Percentiles rank a stretch among this genome's conserved stretches.
Evolutionary conservation across 2,797 vertebrate species (phyloP).

Genomic region (Triplophysa yarkandensis): DNA sequence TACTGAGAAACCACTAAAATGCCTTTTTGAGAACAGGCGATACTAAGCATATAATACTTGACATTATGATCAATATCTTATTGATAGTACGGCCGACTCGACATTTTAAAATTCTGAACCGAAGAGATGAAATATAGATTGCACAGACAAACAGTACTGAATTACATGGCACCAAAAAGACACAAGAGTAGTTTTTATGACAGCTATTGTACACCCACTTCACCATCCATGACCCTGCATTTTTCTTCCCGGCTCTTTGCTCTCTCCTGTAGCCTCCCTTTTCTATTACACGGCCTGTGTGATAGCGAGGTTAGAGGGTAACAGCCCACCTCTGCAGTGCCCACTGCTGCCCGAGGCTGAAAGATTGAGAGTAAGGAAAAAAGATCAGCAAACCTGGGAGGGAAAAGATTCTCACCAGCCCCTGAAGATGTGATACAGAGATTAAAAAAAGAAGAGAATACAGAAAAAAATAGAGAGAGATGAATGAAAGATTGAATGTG

Average conservation of each 20-base stretch:
- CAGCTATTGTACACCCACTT: neutral
- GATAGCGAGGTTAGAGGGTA: slow-evolving; percentile 35
- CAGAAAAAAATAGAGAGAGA: neutral
- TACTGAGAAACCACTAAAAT: slow-evolving; percentile 4
- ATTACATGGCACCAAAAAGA: neutral
- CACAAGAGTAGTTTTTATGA: slow-evolving; percentile 24
- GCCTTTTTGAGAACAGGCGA: slow-evolving; percentile 1
- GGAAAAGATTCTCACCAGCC: slow-evolving; percentile 1
- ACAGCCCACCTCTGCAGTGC: slow-evolving; percentile 4
- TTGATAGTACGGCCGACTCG: slow-evolving; percentile 20
- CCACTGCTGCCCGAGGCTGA: slow-evolving; percentile 15
- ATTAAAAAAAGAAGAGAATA: neutral
- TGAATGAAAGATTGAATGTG: slow-evolving; percentile 32
- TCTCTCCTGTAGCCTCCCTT: neutral
- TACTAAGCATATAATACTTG: slow-evolving; percentile 24
- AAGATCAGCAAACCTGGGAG: slow-evolving; percentile 6
- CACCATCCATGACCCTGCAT: neutral
- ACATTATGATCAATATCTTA: slow-evolving; percentile 37
- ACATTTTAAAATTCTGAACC: slow-evolving; percentile 27
- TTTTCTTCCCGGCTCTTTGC: neutral
- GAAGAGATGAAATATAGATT: slow-evolving; percentile 26
- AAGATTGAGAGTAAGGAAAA: slow-evolving; percentile 8
- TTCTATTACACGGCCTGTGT: slow-evolving; percentile 26
- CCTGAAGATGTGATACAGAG: slow-evolving; percentile 8
- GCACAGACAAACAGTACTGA: slow-evolving; percentile 3